Base-by-base conservation (phyloP, 2,113 vertebrate species). In the Trematocara nigrifrons region DNA sequence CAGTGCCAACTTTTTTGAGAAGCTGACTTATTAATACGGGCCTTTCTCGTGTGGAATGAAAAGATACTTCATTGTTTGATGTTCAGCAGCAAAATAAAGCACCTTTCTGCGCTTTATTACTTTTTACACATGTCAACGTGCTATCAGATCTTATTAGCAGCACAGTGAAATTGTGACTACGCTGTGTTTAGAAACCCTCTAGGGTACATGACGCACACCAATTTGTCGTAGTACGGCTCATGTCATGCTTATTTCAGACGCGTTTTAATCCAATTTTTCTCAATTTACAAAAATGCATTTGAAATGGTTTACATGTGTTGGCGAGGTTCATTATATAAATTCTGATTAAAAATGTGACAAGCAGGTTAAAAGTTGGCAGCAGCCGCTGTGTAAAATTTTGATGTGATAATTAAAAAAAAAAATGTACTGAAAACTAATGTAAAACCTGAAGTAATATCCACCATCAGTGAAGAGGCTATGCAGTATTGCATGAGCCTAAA, bases 371-470 rank as follows among this genome's bases (percentile, higher is more conserved):
- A 45, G 31, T 6, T 38, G 15, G 7, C 49, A 53, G 64, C 40
- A 31, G 5, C 13, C 0, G 6, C 69, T 18, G 42, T 31, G 69
- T 49, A 49, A 74, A 1, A 49, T 0, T 45, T 42, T 2, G 22
- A 47, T 49, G 42, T 3, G 22, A 16, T 5, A 74, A 15, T 26
- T 6, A 22, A 22, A 22, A 22, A 22, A 22, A 8, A 42, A 66
- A 3, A 5, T 0, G 18, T 13, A 40, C 35, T 0, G n/a, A 20
- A 0, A 74, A 16, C 3, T 74, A 26, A 74, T 18, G 13, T 47
- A 29, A 74, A 74, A 47, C 13, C 66, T 47, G 42, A 52, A 66
- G 74, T 35, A 18, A 76, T 4, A 22, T 15, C 7, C 7, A 47
- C 26, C 0, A 0, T 69, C 35, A 49, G 8, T 33, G 2, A 4